Conservation (phyloP, 2,113 vertebrate genomes). For the pig (Sus scrofa) region DNA sequence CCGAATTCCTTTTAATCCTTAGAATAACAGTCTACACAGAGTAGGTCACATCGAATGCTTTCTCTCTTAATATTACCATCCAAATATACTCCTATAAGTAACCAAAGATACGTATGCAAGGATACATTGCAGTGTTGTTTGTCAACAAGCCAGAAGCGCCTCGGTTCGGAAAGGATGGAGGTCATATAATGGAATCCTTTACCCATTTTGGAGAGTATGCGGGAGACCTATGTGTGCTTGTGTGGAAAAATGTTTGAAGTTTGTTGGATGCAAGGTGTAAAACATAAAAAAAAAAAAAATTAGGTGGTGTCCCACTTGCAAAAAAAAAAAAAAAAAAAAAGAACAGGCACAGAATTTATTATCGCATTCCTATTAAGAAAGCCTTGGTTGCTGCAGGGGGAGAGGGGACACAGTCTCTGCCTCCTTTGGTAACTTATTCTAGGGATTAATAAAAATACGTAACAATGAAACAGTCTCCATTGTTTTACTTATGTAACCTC, state of each 20-base stretch:
- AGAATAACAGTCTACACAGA: neutral
- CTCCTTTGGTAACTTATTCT: neutral
- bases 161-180: neutral
- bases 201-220: neutral
- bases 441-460: neutral
- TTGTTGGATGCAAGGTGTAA: neutral
- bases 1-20: neutral
- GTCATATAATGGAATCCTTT: neutral
- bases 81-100: neutral
- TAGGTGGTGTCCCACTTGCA: neutral
- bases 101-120: neutral
- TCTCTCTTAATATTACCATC: neutral
- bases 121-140: neutral
- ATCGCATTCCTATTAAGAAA: neutral
- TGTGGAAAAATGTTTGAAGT: neutral
- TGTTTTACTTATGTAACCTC: neutral
- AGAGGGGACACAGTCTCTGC: neutral
- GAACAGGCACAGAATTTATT: neutral
- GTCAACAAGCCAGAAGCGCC: neutral
- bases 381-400: neutral
- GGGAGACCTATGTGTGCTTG: neutral
- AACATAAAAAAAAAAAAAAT: slow-evolving; percentile 25
- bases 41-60: neutral
- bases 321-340: slow-evolving; percentile 44
- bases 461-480: neutral